Conservation (phyloP, 2,113 vertebrate genomes). For the Electrona antarctica region DNA sequence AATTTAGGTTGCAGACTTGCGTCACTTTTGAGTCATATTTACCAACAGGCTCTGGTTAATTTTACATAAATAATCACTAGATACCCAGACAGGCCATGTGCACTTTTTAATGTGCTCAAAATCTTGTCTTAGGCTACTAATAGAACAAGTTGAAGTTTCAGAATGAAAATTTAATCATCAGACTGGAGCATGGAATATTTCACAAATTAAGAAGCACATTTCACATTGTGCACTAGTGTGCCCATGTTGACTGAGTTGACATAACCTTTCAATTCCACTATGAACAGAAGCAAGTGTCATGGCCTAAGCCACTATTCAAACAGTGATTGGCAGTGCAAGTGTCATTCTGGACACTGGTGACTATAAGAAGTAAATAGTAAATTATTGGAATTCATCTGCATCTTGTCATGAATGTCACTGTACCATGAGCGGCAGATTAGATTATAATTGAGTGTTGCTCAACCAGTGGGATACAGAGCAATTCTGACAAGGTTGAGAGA, state of each 20-base stretch:
- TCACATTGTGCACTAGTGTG: not conserved
- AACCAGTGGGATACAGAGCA: conserved; percentile 1
- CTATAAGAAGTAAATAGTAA: not conserved
- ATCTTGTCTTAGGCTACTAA: too few species aligned
- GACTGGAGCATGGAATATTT: not conserved
- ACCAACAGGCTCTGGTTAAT: too few species aligned
- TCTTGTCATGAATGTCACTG: not conserved
- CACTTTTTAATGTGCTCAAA: too few species aligned
- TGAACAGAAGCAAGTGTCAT: not conserved
- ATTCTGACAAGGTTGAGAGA: not conserved
- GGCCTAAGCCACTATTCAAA: not conserved
- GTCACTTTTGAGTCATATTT: too few species aligned
- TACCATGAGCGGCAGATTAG: not conserved
- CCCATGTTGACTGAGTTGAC: not conserved
- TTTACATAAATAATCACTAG: too few species aligned
- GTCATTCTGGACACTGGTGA: not conserved
- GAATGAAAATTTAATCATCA: not conserved
- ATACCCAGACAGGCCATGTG: too few species aligned
- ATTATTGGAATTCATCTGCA: not conserved
- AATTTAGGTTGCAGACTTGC: too few species aligned
- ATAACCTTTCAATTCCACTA: too few species aligned
- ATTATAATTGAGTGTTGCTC: conserved; percentile 27
- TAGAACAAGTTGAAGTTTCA: not conserved
- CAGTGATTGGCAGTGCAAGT: not conserved
- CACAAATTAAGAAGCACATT: too few species aligned